Conservation (phyloP, 2,888 invertebrate genomes). For the Pammene fasciana region DNA sequence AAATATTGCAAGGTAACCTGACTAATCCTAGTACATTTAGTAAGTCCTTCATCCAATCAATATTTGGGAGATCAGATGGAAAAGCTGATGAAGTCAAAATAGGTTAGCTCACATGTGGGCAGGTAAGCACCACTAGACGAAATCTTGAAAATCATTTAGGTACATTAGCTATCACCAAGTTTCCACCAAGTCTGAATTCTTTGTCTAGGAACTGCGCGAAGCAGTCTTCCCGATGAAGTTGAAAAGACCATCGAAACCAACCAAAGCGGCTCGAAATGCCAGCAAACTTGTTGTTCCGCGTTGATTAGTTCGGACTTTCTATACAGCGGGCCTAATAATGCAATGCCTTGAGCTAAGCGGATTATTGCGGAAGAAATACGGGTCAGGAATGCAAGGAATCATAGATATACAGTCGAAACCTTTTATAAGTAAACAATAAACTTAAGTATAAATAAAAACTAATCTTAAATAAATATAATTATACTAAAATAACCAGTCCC, state of each 20-base stretch:
- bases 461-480: too few species aligned
- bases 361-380: background rate
- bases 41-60: too few species aligned
- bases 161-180: background rate
- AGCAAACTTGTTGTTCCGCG: conserved; percentile 13
- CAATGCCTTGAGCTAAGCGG: background rate
- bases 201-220: conserved; percentile 2
- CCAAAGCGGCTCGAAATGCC: conserved; percentile 14
- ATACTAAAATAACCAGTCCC: too few species aligned
- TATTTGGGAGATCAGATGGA: too few species aligned
- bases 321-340: background rate
- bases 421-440: too few species aligned
- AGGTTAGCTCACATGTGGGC: too few species aligned
- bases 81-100: too few species aligned
- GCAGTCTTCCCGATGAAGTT: background rate
- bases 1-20: too few species aligned
- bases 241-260: conserved; percentile 13
- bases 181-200: conserved; percentile 1
- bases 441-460: too few species aligned
- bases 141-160: background rate
- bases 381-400: background rate
- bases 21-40: too few species aligned
- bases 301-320: conserved; percentile 21
- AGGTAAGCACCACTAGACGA: too few species aligned
- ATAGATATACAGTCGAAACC: too few species aligned